Evolutionary conservation across 2,113 vertebrate species (phyloP).

Genomic region (Ceuthmochares aereus): DNA sequence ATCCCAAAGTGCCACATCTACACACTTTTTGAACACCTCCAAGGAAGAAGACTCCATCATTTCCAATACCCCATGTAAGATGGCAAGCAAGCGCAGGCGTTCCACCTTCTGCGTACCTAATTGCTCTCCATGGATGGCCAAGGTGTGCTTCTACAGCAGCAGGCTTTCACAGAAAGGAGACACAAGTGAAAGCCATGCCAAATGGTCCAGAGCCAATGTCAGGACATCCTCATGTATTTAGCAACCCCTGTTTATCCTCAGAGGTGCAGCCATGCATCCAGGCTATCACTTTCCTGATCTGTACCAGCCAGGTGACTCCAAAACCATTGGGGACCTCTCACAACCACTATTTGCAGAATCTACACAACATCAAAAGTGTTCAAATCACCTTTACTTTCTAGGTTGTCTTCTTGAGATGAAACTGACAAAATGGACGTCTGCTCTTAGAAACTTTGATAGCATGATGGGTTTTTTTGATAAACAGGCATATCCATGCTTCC

Average conservation of each 20-base stretch:
- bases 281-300: not conserved
- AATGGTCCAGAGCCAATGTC: not conserved
- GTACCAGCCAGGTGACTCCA: not conserved
- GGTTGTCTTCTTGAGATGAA: not conserved
- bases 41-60: too few species aligned
- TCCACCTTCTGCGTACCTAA: not conserved
- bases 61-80: rapidly evolving
- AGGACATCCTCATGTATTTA: not conserved
- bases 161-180: not conserved
- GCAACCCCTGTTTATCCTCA: not conserved
- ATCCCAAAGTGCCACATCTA: too few species aligned
- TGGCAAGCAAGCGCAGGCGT: rapidly evolving
- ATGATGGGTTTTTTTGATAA: not conserved
- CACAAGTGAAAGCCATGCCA: rapidly evolving
- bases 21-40: too few species aligned
- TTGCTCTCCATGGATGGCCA: not conserved
- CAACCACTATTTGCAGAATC: not conserved
- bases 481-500: not conserved
- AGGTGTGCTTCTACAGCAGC: not conserved
- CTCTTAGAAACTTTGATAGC: not conserved
- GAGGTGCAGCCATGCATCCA: not conserved
- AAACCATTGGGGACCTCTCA: not conserved
- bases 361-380: not conserved
- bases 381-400: not conserved
- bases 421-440: not conserved